phyloP scores from a whole-genome alignment of 2,888 invertebrate genomes.

The Nesidiocoris tenuis region DNA sequence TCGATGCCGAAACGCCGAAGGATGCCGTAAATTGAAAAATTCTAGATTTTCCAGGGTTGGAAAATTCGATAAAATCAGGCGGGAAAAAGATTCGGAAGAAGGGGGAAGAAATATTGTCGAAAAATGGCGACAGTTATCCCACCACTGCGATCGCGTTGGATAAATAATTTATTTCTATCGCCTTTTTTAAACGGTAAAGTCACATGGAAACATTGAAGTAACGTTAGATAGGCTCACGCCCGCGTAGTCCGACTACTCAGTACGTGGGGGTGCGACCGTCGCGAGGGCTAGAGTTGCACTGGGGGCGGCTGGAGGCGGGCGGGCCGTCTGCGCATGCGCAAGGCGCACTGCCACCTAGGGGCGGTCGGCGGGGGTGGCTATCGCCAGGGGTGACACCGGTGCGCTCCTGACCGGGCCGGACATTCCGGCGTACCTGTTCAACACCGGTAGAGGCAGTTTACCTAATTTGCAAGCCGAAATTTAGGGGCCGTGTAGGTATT shows the following conservation, averaged over 20 bases:
- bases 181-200: too few relatives aligned
- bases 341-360: neutral
- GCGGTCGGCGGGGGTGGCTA: constrained; percentile 22
- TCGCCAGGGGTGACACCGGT: neutral
- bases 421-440: too few relatives aligned
- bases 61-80: neutral
- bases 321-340: constrained; percentile 30
- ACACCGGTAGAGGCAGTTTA: too few relatives aligned
- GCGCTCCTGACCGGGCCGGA: neutral
- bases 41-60: too few relatives aligned
- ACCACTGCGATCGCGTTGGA: too few relatives aligned
- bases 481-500: too few relatives aligned
- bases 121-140: neutral
- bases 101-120: neutral
- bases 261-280: constrained; percentile 28
- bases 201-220: neutral
- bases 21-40: too few relatives aligned
- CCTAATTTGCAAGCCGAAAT: too few relatives aligned
- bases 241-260: neutral
- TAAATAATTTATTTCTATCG: too few relatives aligned
- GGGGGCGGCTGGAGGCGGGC: constrained; percentile 30
- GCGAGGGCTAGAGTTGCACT: constrained; percentile 22
- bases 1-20: neutral
- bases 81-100: neutral
- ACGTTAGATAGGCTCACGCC: neutral